Evolutionary conservation across 2,888 invertebrate genomes (phyloP).

Genomic region (Cosmia trapezina): DNA sequence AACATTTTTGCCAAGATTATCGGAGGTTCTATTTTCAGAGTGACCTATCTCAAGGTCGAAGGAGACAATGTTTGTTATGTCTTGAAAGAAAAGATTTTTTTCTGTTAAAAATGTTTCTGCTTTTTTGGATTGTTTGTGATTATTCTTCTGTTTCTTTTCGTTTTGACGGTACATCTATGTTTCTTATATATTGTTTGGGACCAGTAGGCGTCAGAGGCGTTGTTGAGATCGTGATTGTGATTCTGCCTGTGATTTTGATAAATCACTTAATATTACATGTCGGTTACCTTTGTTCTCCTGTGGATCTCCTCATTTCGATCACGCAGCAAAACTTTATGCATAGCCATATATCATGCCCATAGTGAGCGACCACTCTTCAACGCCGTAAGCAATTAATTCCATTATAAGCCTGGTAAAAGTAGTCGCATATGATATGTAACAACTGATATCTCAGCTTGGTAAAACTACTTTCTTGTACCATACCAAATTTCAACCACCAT

Average conservation of each 20-base stretch:
- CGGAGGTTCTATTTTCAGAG: conserved; percentile 31
- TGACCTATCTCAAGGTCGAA: conserved; percentile 26
- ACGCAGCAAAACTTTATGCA: not conserved
- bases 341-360: not conserved
- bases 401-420: too few species aligned
- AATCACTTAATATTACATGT: too few species aligned
- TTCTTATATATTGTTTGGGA: not conserved
- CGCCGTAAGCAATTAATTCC: not conserved
- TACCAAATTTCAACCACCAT: too few species aligned
- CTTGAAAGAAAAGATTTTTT: not conserved
- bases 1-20: conserved; percentile 22
- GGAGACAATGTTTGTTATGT: conserved; percentile 12
- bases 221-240: not conserved
- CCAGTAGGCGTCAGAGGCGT: not conserved
- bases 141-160: not conserved
- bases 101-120: not conserved
- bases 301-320: not conserved
- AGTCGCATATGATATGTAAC: too few species aligned
- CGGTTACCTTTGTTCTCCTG: too few species aligned
- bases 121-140: not conserved
- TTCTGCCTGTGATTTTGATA: not conserved
- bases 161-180: not conserved
- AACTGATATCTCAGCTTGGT: too few species aligned
- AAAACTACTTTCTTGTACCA: too few species aligned
- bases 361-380: not conserved